A percentile compares a stretch with the other conserved stretches of the same genome.
These are phyloP conservation scores for Stenotaenia linearis DNA, from an alignment of 2,888 invertebrate genomes.

Conservation along the genomic window DNA sequence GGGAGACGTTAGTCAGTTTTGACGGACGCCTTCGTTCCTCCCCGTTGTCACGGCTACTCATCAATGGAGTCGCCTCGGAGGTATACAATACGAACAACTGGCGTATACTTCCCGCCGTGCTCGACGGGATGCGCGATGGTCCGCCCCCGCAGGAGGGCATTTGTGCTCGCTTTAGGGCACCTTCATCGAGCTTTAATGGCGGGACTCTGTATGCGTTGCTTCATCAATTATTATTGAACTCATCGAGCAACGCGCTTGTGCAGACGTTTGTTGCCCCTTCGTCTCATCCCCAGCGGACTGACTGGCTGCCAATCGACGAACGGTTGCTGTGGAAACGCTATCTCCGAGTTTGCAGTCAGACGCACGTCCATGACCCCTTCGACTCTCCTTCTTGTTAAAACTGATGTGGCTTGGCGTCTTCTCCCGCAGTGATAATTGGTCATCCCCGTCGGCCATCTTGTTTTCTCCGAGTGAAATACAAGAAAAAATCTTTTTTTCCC, in stretches of 20 bases:
- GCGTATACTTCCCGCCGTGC: not conserved
- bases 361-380: conserved; percentile 8
- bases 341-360: not conserved
- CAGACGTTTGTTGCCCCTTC: not conserved
- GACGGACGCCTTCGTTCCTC: conserved; percentile 53
- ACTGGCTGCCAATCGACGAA: not conserved
- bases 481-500: not conserved
- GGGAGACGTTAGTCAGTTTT: conserved; percentile 49
- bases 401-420: not conserved
- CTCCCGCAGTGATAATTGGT: not conserved
- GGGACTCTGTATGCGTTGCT: conserved; percentile 9
- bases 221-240: conserved; percentile 9
- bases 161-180: not conserved
- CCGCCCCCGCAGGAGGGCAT: not conserved
- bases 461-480: not conserved
- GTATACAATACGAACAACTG: not conserved
- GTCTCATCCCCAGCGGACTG: not conserved
- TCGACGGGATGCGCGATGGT: not conserved
- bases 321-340: not conserved
- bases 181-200: conserved; percentile 4
- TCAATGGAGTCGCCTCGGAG: not conserved
- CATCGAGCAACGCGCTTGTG: not conserved
- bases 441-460: not conserved
- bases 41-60: conserved; percentile 7
- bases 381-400: not conserved